Base-by-base conservation (phyloP, 2,888 invertebrate species). In the Pristionchus exspectatus region DNA sequence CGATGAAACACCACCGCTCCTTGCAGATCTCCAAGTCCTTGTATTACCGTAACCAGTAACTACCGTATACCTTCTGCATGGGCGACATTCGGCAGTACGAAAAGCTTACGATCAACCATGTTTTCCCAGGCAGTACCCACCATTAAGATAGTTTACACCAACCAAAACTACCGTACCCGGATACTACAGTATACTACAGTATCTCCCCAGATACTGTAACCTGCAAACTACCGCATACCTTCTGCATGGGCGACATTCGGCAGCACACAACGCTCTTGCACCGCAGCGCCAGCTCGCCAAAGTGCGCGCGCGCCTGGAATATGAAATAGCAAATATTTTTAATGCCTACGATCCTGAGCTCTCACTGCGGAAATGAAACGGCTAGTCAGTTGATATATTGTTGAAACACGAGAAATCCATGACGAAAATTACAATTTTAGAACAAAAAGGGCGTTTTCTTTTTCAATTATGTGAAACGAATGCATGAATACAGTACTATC, bases 201-300 rank as follows among this genome's bases (percentile, higher is more conserved):
- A 87, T 14, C 27, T 30, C n/a, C 24, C 44, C 44, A 44, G 44
- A 66, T 85, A 83, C 83, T 5, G 54, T 83, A 86, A 10, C 86
- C 86, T 16, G 3, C 59, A 44, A 44, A 30, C 54, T 50, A 83
- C n/a, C 50, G n/a, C 12, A n/a, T 2, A 96, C 96, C 92, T 99
- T 99, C 96, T 99, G 99, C 96, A 98, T 97, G 2, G 99, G 99
- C n/a, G 99, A 98, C 24, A 99, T 99, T 90, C 96, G 94, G 95
- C 99, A 99, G 95, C 99, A 99, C 89, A 99, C 97, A 50, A 99
- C 99, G 14, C 98, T 98, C 95, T 97, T 97, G 95, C 99, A 99
- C n/a, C 97, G 97, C 89, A 98, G 96, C 95, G 98, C 98, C 30
- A 99, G 96, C 94, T 98, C 97, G 88, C 99, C 96, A 96, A 99